These are phyloP conservation scores for Hepsetus odoe DNA, from an alignment of 2,113 vertebrate species.

Conservation along the genomic window DNA sequence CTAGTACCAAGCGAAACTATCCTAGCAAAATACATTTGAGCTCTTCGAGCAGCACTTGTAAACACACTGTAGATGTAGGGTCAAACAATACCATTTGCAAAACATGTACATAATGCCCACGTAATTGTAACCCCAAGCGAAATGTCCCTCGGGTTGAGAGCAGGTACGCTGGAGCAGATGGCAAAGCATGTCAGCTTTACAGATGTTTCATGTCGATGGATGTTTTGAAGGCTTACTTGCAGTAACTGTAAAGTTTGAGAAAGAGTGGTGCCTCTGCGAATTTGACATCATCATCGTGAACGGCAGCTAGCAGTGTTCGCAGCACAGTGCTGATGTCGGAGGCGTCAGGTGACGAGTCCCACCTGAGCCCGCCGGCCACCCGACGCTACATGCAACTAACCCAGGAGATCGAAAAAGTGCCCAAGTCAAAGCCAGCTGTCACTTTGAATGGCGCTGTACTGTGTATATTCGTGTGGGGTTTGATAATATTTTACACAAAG, in stretches of 20 bases:
- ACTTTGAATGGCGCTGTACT: slow-evolving; percentile 48
- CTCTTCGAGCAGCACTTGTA: slow-evolving; percentile 37
- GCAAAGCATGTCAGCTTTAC: slow-evolving; percentile 18
- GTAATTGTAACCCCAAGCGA: slow-evolving; percentile 56
- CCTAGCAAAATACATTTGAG: slow-evolving; percentile 19
- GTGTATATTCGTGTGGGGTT: slow-evolving; percentile 45
- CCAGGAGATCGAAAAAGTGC: slow-evolving; percentile 71
- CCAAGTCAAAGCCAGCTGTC: slow-evolving; percentile 76
- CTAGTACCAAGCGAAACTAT: slow-evolving; percentile 5
- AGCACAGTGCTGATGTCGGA: slow-evolving; percentile 78
- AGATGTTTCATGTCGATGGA: slow-evolving; percentile 13
- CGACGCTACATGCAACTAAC: slow-evolving; percentile 75
- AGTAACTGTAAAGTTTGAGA: slow-evolving; percentile 50
- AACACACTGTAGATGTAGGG: slow-evolving; percentile 41
- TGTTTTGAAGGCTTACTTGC: slow-evolving; percentile 43
- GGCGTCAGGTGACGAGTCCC: slow-evolving; percentile 74
- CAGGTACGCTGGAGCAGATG: slow-evolving; percentile 32
- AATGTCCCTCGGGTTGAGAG: slow-evolving; percentile 21
- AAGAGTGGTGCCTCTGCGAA: slow-evolving; percentile 68
- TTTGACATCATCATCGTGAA: slow-evolving; percentile 79
- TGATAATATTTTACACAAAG: slow-evolving; percentile 9
- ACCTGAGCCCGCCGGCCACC: slow-evolving; percentile 72
- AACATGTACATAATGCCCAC: slow-evolving; percentile 71
- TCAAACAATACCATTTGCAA: slow-evolving; percentile 59
- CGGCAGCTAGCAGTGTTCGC: slow-evolving; percentile 70